Conservation (phyloP, 2,888 invertebrate genomes). For the Dynastes hyllus region DNA sequence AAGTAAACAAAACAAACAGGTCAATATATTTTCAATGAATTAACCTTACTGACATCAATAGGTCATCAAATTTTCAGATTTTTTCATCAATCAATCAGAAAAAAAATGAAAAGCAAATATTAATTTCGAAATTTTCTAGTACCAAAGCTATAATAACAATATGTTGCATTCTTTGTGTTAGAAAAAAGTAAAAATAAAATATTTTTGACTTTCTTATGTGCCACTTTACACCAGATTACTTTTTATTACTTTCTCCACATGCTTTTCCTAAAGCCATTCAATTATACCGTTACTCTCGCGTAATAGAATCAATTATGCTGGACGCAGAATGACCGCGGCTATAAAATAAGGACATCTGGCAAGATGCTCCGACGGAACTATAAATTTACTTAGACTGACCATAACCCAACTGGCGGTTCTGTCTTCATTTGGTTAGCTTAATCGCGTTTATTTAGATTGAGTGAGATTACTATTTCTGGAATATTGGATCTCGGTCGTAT, state of each 20-base stretch:
- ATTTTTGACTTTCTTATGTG: neutral
- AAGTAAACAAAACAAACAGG: too few relatives aligned
- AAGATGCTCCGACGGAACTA: conserved; percentile 48
- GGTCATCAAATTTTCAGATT: too few relatives aligned
- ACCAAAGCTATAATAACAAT: too few relatives aligned
- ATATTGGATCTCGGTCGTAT: conserved; percentile 49
- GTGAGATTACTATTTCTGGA: conserved; percentile 47
- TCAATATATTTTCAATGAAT: too few relatives aligned
- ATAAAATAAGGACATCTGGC: conserved; percentile 53
- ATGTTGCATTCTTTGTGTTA: too few relatives aligned
- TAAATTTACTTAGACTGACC: conserved; percentile 54
- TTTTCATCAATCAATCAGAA: too few relatives aligned
- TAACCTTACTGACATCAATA: too few relatives aligned
- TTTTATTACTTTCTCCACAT: conserved; percentile 2
- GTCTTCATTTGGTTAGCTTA: conserved; percentile 59
- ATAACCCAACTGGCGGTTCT: conserved; percentile 56
- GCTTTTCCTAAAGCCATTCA: conserved; percentile 32
- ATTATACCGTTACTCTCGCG: conserved; percentile 28
- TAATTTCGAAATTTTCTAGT: too few relatives aligned
- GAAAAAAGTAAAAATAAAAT: too few relatives aligned
- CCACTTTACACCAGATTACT: neutral
- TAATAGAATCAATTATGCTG: conserved; percentile 46
- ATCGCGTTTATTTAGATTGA: conserved; percentile 58
- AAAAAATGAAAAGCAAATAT: too few relatives aligned
- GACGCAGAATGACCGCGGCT: conserved; percentile 27